Conservation (phyloP, 2,888 invertebrate genomes). For the Nemotelus nigrinus region DNA sequence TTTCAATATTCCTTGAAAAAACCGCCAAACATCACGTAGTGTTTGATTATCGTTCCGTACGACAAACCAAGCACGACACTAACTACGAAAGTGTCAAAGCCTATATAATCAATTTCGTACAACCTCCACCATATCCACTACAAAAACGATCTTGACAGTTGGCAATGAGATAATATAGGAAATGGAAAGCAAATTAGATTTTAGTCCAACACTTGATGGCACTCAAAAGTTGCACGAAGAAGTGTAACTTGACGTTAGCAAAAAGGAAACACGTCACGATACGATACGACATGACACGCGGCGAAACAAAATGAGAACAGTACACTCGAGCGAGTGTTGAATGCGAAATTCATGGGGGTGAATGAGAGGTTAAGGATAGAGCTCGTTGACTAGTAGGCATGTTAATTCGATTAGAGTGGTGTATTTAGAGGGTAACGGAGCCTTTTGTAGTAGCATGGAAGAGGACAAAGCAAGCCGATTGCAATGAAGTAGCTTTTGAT, state of each 20-base stretch:
- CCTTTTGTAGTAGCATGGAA: background rate
- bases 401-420: background rate
- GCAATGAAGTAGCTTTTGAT: too few species aligned
- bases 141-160: background rate
- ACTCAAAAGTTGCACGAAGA: constrained; percentile 30
- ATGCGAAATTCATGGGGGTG: background rate
- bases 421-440: background rate
- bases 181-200: constrained; percentile 37
- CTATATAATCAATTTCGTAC: too few species aligned
- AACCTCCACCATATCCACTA: too few species aligned
- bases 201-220: constrained; percentile 37
- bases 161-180: constrained; percentile 9
- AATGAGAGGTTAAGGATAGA: background rate
- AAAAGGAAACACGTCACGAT: background rate
- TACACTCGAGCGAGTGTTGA: background rate
- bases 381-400: background rate
- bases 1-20: too few species aligned
- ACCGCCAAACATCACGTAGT: too few species aligned
- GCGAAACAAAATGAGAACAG: background rate
- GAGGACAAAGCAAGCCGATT: too few species aligned
- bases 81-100: too few species aligned
- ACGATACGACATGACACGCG: too few species aligned
- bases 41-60: too few species aligned
- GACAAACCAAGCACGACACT: too few species aligned
- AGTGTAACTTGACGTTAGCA: constrained; percentile 7